phyloP scores from a whole-genome alignment of 2,113 vertebrate genomes.

The Brevimyrus niger region DNA sequence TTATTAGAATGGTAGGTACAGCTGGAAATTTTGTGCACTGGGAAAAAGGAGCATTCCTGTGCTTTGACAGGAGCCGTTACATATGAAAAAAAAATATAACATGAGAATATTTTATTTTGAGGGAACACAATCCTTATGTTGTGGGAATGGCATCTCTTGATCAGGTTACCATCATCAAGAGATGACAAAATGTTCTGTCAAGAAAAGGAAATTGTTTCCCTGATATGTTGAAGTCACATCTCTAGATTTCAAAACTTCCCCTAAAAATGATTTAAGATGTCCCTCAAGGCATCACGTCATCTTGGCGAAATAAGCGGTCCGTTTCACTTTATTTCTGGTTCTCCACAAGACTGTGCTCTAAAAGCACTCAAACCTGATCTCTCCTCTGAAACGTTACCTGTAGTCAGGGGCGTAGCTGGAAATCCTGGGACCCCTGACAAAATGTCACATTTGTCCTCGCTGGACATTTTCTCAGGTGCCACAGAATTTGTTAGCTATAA shows the following conservation, averaged over 20 bases:
- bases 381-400: not conserved
- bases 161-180: not conserved
- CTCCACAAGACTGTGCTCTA: not conserved
- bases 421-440: not conserved
- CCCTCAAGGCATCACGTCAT: not conserved
- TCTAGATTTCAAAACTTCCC: not conserved
- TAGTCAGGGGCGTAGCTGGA: not conserved
- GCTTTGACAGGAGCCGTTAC: not conserved
- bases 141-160: not conserved
- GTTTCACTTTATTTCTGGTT: not conserved
- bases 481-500: not conserved
- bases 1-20: not conserved
- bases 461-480: not conserved
- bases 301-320: not conserved
- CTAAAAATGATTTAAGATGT: not conserved
- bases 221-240: not conserved
- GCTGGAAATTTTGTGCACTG: not conserved
- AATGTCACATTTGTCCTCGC: not conserved
- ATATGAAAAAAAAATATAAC: not conserved
- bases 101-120: not conserved
- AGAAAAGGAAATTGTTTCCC: not conserved
- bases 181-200: conserved; percentile 1
- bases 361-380: not conserved
- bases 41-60: not conserved
- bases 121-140: not conserved